These are phyloP conservation scores for Conops quadrifasciatus DNA, from an alignment of 2,888 invertebrate species.

Conservation along the genomic window DNA sequence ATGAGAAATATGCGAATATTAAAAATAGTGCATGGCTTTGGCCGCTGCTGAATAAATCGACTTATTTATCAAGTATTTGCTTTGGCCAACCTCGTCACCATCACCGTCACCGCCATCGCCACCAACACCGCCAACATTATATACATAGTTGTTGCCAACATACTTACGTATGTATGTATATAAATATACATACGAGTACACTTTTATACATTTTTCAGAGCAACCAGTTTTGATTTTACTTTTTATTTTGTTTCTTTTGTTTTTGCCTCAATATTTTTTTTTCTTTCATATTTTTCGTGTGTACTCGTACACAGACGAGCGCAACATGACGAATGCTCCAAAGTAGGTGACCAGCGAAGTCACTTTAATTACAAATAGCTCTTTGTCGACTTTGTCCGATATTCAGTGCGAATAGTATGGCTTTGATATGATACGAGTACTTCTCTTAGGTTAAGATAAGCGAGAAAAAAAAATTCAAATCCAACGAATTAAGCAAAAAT, in stretches of 20 bases:
- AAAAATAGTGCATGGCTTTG: conserved; percentile 7
- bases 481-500: not conserved
- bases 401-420: not conserved
- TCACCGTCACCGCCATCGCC: no score
- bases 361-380: conserved; percentile 15
- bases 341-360: conserved; percentile 33
- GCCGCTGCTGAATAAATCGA: not conserved
- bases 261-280: conserved; percentile 13
- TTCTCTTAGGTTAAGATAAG: not conserved
- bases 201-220: conserved; percentile 22
- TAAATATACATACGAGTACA: conserved; percentile 16
- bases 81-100: not conserved
- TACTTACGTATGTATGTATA: not conserved
- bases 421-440: conserved; percentile 9
- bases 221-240: conserved; percentile 26
- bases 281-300: not conserved
- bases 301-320: no score
- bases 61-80: conserved; percentile 17
- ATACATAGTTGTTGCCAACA: conserved; percentile 13
- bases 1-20: not conserved
- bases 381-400: not conserved
- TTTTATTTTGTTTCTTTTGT: conserved; percentile 22
- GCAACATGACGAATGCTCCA: conserved; percentile 13
- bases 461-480: no score
- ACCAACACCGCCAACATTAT: not conserved